These are phyloP conservation scores for Dasypogon diadema DNA, from an alignment of 2,888 invertebrate genomes.

Conservation along the genomic window DNA sequence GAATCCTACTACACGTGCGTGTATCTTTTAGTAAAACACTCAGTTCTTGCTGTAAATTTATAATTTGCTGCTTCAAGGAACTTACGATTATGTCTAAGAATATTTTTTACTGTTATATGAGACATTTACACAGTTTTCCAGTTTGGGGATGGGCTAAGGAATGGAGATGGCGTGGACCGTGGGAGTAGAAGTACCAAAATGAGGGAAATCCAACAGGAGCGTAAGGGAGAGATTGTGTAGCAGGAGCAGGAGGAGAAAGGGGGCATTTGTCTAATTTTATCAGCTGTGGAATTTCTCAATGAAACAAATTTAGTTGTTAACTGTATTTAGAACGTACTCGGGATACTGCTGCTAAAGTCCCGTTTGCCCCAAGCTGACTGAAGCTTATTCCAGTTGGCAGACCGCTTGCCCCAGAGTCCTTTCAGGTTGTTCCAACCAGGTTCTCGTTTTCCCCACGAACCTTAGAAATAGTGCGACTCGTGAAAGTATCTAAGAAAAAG, in stretches of 20 bases:
- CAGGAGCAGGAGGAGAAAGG: background rate
- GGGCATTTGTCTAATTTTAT: too few species aligned
- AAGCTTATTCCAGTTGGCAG: conserved; percentile 66
- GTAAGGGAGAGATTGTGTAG: too few species aligned
- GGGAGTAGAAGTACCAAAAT: too few species aligned
- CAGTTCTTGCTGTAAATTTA: background rate
- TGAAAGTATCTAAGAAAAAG: background rate
- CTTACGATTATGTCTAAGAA: background rate
- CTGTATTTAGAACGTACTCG: too few species aligned
- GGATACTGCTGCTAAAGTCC: conserved; percentile 29
- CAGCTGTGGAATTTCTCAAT: too few species aligned
- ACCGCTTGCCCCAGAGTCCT: conserved; percentile 83
- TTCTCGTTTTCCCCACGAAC: conserved; percentile 82
- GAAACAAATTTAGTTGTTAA: too few species aligned
- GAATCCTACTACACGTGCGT: background rate
- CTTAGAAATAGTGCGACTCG: too few species aligned
- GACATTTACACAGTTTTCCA: background rate
- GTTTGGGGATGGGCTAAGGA: too few species aligned
- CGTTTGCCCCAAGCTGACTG: conserved; percentile 69
- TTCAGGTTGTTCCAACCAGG: conserved; percentile 84
- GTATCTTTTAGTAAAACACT: conserved; percentile 16
- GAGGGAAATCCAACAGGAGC: too few species aligned
- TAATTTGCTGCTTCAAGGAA: conserved; percentile 3
- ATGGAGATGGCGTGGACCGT: too few species aligned
- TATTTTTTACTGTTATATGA: background rate